These are phyloP conservation scores for Adelges cooleyi DNA, from an alignment of 1,140 invertebrate genomes.

Conservation along the genomic window DNA sequence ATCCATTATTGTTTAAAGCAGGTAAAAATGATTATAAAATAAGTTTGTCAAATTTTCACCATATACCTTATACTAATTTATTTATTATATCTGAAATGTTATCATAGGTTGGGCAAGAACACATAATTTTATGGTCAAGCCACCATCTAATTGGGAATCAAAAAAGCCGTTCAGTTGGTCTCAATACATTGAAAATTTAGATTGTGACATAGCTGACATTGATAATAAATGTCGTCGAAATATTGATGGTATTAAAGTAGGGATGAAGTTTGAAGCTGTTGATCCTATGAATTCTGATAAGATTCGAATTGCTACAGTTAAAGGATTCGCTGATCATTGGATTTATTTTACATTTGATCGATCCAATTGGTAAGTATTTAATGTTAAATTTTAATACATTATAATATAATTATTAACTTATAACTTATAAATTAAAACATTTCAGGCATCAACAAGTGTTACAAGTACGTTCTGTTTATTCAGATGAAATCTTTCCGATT, in stretches of 20 bases:
- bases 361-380: not conserved
- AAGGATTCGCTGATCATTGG: constrained; percentile 9
- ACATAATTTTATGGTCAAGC: constrained; percentile 1
- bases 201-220: not conserved
- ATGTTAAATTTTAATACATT: not conserved
- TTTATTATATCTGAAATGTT: not conserved
- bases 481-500: constrained; percentile 18
- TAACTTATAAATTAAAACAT: not conserved
- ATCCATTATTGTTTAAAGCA: constrained; percentile 12
- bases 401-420: not conserved
- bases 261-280: constrained; percentile 16
- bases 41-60: too few relatives aligned
- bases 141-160: not conserved
- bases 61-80: too few relatives aligned
- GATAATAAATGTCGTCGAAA: not conserved
- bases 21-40: not conserved
- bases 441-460: constrained; percentile 3
- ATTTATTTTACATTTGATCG: constrained; percentile 10
- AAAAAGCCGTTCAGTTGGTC: not conserved
- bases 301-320: constrained; percentile 16
- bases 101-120: constrained; percentile 9
- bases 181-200: not conserved
- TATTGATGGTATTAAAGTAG: not conserved
- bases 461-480: constrained; percentile 17
- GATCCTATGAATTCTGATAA: not conserved